Evolutionary conservation across 2,888 invertebrate species (phyloP).

Genomic region (Pandemis heparana): DNA sequence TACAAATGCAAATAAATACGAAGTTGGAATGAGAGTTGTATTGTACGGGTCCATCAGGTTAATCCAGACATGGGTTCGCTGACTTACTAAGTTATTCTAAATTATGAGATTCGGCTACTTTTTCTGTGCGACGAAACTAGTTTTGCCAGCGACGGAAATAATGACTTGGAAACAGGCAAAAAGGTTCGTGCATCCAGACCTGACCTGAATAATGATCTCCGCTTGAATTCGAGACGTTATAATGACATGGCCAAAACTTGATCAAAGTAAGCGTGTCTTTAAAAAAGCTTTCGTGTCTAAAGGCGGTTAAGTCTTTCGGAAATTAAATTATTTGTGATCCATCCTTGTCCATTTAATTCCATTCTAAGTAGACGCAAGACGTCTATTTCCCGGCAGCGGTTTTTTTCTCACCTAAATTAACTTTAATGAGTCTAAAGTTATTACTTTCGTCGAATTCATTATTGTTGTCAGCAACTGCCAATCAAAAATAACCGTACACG

Average conservation of each 20-base stretch:
- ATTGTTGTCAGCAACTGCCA: conserved; percentile 31
- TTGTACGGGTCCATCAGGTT: neutral
- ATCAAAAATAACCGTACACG: conserved; percentile 39
- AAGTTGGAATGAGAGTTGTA: neutral
- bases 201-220: conserved; percentile 37
- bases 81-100: conserved; percentile 41
- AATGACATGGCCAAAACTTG: neutral
- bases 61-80: conserved; percentile 24
- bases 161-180: conserved; percentile 32
- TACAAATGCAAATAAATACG: neutral
- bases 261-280: neutral
- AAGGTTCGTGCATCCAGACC: conserved; percentile 24
- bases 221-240: neutral
- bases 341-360: neutral
- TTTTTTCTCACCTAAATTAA: neutral
- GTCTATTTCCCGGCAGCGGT: neutral
- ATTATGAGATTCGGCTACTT: conserved; percentile 33
- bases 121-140: conserved; percentile 38
- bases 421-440: conserved; percentile 2
- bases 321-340: neutral
- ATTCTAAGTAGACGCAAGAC: neutral
- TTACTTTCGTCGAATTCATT: conserved; percentile 15
- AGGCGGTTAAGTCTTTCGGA: neutral
- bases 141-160: conserved; percentile 37
- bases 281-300: neutral